Evolutionary conservation across 2,888 invertebrate genomes (phyloP).

Genomic region (Rhamnusium bicolor): DNA sequence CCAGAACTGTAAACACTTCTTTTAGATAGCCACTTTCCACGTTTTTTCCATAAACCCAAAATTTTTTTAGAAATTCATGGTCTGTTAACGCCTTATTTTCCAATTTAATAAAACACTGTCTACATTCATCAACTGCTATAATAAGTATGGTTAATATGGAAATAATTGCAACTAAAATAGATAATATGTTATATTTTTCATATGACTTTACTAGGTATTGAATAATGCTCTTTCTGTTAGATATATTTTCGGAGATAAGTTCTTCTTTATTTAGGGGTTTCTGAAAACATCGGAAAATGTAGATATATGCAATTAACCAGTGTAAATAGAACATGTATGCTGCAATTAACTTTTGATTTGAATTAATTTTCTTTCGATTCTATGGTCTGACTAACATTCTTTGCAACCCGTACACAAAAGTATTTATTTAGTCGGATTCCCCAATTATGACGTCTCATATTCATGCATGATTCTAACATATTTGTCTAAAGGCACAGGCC

Average conservation of each 20-base stretch:
- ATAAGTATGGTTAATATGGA: conserved; percentile 56
- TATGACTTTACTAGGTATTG: conserved; percentile 1
- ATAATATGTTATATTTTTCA: conserved; percentile 39
- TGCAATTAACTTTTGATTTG: no score
- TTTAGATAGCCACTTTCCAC: conserved; percentile 81
- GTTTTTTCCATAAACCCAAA: conserved; percentile 76
- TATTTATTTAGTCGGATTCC: no score
- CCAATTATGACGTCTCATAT: no score
- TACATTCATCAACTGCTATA: conserved; percentile 59
- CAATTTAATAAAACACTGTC: conserved; percentile 57
- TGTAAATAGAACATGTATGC: no score
- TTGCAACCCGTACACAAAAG: no score
- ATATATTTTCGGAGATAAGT: background rate
- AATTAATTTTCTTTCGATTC: no score
- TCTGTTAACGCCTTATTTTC: conserved; percentile 18
- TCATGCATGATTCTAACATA: no score
- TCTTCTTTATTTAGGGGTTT: background rate
- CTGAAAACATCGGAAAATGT: no score
- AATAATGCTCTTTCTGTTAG: background rate
- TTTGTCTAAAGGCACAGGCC: no score
- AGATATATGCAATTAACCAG: background rate
- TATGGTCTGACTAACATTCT: no score
- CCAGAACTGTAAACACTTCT: conserved; percentile 87
- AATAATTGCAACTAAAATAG: conserved; percentile 42
- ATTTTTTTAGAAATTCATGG: conserved; percentile 63